phyloP scores from a whole-genome alignment of 2,113 vertebrate genomes.

The Sclerurus mexicanus region DNA sequence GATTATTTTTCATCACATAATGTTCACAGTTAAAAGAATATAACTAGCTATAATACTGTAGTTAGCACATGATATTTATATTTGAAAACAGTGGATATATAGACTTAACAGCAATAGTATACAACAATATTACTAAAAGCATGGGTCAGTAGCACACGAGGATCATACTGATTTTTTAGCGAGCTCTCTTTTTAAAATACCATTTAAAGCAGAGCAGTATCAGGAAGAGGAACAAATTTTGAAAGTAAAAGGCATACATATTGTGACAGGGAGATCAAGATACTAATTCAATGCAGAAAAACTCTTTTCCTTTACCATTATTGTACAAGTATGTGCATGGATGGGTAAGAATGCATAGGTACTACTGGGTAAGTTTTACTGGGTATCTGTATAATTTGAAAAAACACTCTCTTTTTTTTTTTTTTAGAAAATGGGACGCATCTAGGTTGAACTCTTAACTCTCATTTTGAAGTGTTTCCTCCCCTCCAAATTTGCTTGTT shows the following conservation, averaged over 20 bases:
- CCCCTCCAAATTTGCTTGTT: neutral
- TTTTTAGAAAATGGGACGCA: neutral
- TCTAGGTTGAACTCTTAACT: neutral
- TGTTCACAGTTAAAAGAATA: neutral
- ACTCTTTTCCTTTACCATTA: neutral
- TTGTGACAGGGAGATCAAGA: neutral
- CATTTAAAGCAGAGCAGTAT: neutral
- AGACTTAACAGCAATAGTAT: neutral
- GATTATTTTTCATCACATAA: neutral
- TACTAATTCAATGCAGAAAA: neutral
- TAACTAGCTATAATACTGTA: neutral
- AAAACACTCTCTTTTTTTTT: neutral
- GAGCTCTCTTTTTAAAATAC: neutral
- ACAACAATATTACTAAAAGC: neutral
- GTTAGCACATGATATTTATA: neutral
- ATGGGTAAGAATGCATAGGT: neutral
- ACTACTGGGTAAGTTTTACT: neutral
- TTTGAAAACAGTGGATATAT: neutral
- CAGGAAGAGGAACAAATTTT: neutral
- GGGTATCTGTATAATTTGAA: neutral
- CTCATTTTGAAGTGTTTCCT: neutral
- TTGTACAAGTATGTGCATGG: neutral
- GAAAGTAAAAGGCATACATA: neutral
- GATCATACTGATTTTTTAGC: accelerated
- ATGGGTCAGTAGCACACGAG: neutral